These are phyloP conservation scores for Agelastica alni DNA, from an alignment of 2,888 invertebrate species.

Conservation along the genomic window DNA sequence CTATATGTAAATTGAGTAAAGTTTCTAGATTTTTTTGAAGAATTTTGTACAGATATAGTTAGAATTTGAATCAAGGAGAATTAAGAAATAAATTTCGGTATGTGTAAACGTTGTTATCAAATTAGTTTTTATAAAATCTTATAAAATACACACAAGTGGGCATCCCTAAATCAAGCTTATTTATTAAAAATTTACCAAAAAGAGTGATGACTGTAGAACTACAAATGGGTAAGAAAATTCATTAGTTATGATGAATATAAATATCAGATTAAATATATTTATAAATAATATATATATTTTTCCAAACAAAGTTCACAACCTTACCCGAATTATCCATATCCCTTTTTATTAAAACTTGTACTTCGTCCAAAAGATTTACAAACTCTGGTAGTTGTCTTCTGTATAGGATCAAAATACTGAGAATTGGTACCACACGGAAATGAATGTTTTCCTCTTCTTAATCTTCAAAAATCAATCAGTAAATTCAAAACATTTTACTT, in stretches of 20 bases:
- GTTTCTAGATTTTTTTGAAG: slow-evolving; percentile 28
- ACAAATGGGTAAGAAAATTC: too few species aligned
- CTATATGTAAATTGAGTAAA: slow-evolving; percentile 28
- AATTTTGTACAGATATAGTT: slow-evolving; percentile 23
- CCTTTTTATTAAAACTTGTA: slow-evolving; percentile 46
- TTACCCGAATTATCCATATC: slow-evolving; percentile 47
- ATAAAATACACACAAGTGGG: slow-evolving; percentile 5
- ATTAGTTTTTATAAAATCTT: slow-evolving; percentile 7
- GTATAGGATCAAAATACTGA: slow-evolving; percentile 52
- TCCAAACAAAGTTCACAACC: too few species aligned
- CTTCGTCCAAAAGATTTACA: slow-evolving; percentile 54
- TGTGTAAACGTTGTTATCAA: slow-evolving; percentile 1
- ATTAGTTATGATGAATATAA: too few species aligned
- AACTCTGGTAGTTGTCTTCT: slow-evolving; percentile 54
- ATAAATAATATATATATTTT: too few species aligned
- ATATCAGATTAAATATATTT: too few species aligned
- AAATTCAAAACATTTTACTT: too few species aligned
- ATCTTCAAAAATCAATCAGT: slow-evolving; percentile 28
- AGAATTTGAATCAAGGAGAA: slow-evolving; percentile 11
- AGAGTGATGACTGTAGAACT: too few species aligned
- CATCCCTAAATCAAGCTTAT: slow-evolving; percentile 6
- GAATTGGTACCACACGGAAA: slow-evolving; percentile 51
- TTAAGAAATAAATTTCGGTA: neutral
- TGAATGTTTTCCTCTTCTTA: slow-evolving; percentile 49
- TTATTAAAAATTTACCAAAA: too few species aligned